Evolutionary conservation across 1,140 invertebrate species (phyloP), one percentile per base, ranked within the genome.

Genomic region (Calliopsis andreniformis): DNA sequence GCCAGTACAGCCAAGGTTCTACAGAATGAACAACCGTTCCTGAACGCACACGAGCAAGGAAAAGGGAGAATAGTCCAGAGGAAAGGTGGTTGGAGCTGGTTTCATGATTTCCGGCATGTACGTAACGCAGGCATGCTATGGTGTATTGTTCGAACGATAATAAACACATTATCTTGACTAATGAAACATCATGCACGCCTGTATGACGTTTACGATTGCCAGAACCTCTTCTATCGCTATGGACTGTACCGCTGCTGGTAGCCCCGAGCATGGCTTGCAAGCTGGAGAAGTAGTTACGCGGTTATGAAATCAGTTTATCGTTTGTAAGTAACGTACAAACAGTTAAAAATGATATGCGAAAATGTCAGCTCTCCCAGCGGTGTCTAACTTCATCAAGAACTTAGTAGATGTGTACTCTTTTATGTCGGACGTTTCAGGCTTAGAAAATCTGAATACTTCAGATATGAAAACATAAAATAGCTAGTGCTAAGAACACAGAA

Each of bases 151-250:
- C 73, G 53, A 76, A 63, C 66, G 69, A 45, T 69, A 70, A 39
- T 85, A 85, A 85, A 85, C 82, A 78, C 69, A 84, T 85, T 85
- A 85, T 81, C 75, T 69, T 67, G 66, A 63, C 68, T 85, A 85
- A 85, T 85, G 82, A 85, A 85, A 85, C 76, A 43, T 69, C 58
- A 30, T 42, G 58, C 67, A n/a, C 32, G 47, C 23, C 25, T 39
- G 42, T 28, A 35, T 47, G 69, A 78, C 67, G 61, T 81, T 81
- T 76, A 84, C 67, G 61, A 78, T 66, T 43, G 47, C 32, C 18
- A 39, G 28, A 35, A 68, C 23, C 49, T 58, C 53, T 67, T 56
- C 18, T 23, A 16, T 28, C 47, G 2, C 6, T 10, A 14, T 30
- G 39, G 23, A 43, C 47, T 35, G 39, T 20, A 23, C n/a, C 42